phyloP scores from a whole-genome alignment of 2,888 invertebrate genomes.

The Pteria penguin region DNA sequence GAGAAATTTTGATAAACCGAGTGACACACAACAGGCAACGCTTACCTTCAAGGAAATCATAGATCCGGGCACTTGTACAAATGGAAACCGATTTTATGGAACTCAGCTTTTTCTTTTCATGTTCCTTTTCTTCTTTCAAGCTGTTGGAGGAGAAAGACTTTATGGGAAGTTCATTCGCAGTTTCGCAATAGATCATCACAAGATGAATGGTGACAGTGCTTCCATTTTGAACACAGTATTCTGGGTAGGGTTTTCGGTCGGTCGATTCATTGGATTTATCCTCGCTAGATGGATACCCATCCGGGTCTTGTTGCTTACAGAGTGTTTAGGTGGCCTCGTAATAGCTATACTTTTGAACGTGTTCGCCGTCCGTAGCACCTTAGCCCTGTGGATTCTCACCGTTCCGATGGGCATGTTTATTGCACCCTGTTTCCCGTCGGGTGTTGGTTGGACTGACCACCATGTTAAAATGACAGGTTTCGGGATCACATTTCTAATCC shows the following conservation, averaged over 20 bases:
- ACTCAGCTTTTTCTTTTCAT: slow-evolving; percentile 51
- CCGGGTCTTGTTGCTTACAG: slow-evolving; percentile 52
- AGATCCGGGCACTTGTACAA: slow-evolving; percentile 57
- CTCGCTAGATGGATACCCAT: slow-evolving; percentile 58
- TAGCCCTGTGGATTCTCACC: slow-evolving; percentile 61
- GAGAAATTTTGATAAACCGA: background rate
- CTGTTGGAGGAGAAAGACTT: slow-evolving; percentile 64
- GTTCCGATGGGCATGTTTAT: slow-evolving; percentile 57
- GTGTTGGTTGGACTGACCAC: slow-evolving; percentile 65
- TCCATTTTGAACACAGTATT: slow-evolving; percentile 62
- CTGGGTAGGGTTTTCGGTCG: slow-evolving; percentile 64
- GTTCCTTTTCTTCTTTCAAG: slow-evolving; percentile 61
- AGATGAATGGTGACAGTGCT: slow-evolving; percentile 56
- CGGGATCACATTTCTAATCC: slow-evolving; percentile 56
- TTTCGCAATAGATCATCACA: slow-evolving; percentile 59
- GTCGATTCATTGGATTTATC: slow-evolving; percentile 57
- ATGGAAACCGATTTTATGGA: slow-evolving; percentile 55
- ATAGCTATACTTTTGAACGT: slow-evolving; percentile 52
- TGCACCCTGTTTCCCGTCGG: slow-evolving; percentile 61
- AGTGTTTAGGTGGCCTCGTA: slow-evolving; percentile 49
- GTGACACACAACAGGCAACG: background rate
- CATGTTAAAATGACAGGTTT: slow-evolving; percentile 63
- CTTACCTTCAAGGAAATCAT: slow-evolving; percentile 47
- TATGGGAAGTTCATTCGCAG: slow-evolving; percentile 65
- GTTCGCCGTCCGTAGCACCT: slow-evolving; percentile 47